A percentile compares a stretch with the other conserved stretches of the same genome.
Evolutionary conservation across 2,888 invertebrate species (phyloP).

Genomic region (Barypeithes pellucidus): DNA sequence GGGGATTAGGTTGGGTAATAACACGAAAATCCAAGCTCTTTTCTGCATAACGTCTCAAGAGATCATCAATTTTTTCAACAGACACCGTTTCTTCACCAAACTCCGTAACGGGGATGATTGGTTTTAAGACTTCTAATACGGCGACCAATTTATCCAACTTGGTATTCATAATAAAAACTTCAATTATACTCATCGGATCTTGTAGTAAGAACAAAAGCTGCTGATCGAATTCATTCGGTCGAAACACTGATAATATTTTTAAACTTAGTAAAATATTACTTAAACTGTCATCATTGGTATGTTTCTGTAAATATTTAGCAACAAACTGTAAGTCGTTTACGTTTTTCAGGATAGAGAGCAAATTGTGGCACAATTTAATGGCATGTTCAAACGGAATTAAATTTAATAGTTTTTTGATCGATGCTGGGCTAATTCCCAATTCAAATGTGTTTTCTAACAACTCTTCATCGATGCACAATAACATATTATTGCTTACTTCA

Average conservation of each 20-base stretch:
- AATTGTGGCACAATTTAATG: constrained; percentile 76
- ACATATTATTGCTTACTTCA: constrained; percentile 74
- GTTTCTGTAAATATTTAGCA: constrained; percentile 74
- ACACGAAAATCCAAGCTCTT: constrained; percentile 84
- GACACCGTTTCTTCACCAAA: constrained; percentile 72
- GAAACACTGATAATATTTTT: constrained; percentile 79
- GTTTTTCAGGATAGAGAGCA: constrained; percentile 77
- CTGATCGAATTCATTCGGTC: constrained; percentile 73
- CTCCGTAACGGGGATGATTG: constrained; percentile 63
- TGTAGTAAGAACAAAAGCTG: constrained; percentile 77
- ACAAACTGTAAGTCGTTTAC: constrained; percentile 78
- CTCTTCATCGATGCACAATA: constrained; percentile 72
- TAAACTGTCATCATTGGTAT: constrained; percentile 72
- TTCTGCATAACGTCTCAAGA: constrained; percentile 83
- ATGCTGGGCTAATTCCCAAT: constrained; percentile 70
- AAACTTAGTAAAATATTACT: constrained; percentile 79
- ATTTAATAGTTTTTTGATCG: constrained; percentile 74
- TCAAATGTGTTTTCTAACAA: constrained; percentile 75
- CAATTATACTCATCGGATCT: constrained; percentile 84
- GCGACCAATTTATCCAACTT: constrained; percentile 79
- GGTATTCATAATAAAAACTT: constrained; percentile 91
- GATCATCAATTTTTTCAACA: constrained; percentile 78
- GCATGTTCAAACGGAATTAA: constrained; percentile 76
- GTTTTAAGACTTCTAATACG: constrained; percentile 75
- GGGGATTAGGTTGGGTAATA: constrained; percentile 68